phyloP scores from a whole-genome alignment of 2,888 invertebrate genomes.

The Sesia apiformis region DNA sequence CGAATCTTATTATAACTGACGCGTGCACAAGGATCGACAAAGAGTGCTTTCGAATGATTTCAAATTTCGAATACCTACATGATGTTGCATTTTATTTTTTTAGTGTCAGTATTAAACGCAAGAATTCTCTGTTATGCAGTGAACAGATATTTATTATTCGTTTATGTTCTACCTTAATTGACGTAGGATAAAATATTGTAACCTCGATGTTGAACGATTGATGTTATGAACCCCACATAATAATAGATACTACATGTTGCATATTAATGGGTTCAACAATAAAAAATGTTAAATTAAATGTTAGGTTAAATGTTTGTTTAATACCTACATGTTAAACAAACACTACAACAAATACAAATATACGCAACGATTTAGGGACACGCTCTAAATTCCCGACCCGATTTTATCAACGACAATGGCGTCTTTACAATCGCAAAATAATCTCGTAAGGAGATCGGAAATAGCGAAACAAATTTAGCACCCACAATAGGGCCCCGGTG shows the following conservation, averaged over 20 bases:
- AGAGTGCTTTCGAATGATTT: not conserved
- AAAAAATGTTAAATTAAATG: no score
- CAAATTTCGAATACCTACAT: conserved; percentile 5
- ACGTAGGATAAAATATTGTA: no score
- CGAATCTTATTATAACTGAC: conserved; percentile 58
- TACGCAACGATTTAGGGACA: conserved; percentile 7
- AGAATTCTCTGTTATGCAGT: not conserved
- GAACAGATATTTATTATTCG: no score
- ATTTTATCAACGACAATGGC: conserved; percentile 32
- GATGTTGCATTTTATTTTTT: conserved; percentile 4
- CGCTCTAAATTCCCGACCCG: conserved; percentile 19
- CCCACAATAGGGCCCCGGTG: conserved; percentile 61
- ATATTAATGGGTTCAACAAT: no score
- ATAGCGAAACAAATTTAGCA: conserved; percentile 69
- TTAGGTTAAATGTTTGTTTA: no score
- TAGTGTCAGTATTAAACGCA: not conserved
- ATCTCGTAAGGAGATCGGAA: conserved; percentile 65
- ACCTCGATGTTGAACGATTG: no score
- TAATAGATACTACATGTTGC: no score
- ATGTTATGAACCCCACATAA: no score
- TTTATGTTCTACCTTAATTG: no score
- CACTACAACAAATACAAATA: no score
- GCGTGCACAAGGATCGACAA: conserved; percentile 19
- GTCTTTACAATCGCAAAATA: conserved; percentile 59
- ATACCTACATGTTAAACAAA: no score